These are phyloP conservation scores for Ypsolopha sequella DNA, from an alignment of 2,888 invertebrate species.

Conservation along the genomic window DNA sequence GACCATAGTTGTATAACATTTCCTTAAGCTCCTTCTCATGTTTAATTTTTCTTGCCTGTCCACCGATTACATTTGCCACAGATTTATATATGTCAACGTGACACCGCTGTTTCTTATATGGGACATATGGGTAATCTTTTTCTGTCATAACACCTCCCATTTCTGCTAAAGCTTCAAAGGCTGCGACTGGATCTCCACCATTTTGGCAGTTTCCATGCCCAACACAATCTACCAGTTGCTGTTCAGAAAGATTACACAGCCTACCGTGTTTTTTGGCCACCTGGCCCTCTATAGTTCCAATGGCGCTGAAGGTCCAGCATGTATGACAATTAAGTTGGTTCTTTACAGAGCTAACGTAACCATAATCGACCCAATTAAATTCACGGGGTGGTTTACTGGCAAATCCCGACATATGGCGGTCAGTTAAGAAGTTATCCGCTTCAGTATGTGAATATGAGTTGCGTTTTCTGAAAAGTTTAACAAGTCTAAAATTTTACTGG, in stretches of 20 bases:
- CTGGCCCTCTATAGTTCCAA: neutral
- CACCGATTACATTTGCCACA: neutral
- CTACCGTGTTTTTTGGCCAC: neutral
- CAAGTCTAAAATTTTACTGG: too few species aligned
- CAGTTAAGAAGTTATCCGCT: neutral
- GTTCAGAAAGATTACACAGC: neutral
- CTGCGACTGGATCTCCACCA: neutral
- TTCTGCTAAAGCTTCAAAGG: neutral
- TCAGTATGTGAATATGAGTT: too few species aligned
- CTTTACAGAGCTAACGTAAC: neutral
- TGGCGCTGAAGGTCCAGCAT: neutral
- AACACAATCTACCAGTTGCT: neutral
- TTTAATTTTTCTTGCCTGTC: neutral
- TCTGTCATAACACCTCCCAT: neutral
- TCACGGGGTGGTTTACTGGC: neutral
- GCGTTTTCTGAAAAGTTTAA: too few species aligned
- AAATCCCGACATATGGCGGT: neutral
- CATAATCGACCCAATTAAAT: neutral
- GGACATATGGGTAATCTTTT: neutral
- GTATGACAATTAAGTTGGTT: neutral
- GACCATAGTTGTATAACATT: neutral
- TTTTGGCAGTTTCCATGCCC: neutral
- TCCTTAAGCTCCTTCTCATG: neutral
- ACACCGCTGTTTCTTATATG: neutral
- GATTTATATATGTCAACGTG: neutral